These are phyloP conservation scores for Tragelaphus buxtoni DNA, from an alignment of 2,113 vertebrate genomes.

Conservation along the genomic window DNA sequence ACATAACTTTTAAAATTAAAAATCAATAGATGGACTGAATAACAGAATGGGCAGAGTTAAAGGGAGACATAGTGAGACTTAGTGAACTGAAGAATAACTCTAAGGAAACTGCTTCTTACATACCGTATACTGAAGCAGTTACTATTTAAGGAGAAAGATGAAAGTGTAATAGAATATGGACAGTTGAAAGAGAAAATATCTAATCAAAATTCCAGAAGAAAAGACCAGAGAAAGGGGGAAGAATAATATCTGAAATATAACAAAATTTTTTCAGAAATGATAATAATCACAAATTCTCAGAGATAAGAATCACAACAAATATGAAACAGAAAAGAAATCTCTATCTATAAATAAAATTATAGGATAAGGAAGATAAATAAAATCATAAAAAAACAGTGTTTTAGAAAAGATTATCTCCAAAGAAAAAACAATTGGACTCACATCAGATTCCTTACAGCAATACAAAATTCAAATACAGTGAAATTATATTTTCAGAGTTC, in stretches of 20 bases:
- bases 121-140: neutral
- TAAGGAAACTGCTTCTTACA: neutral
- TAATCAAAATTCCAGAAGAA: neutral
- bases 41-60: neutral
- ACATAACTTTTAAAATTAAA: neutral
- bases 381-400: neutral
- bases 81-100: neutral
- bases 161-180: neutral
- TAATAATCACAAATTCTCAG: neutral
- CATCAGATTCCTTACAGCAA: neutral
- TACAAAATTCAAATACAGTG: neutral
- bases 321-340: no score
- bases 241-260: neutral
- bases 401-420: neutral
- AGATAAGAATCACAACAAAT: neutral
- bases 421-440: neutral
- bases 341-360: constrained; percentile 21
- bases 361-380: neutral
- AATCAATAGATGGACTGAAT: neutral
- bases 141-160: neutral
- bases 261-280: neutral
- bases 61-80: neutral
- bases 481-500: constrained; percentile 12
- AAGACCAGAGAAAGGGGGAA: neutral
- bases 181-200: neutral